Conservation (phyloP, 2,797 vertebrate genomes). For the Strix occidentalis region DNA sequence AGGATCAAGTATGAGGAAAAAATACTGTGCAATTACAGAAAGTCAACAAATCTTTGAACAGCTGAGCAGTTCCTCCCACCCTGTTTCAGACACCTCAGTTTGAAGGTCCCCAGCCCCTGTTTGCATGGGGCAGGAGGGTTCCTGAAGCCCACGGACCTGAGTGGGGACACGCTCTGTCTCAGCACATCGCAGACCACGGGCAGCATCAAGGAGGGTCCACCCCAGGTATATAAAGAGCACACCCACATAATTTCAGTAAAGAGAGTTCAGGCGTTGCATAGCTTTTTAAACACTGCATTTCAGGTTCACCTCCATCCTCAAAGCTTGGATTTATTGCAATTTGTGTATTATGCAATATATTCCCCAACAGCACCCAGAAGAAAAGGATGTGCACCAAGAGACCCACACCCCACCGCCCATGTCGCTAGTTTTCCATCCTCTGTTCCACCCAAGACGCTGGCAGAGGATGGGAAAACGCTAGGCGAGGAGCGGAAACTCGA, state of each 20-base stretch:
- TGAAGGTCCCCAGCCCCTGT: neutral
- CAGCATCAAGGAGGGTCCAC: neutral
- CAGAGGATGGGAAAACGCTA: neutral
- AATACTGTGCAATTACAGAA: neutral
- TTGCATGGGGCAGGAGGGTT: neutral
- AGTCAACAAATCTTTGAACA: neutral
- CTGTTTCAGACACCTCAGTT: neutral
- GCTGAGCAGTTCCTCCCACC: neutral
- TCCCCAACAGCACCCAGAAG: neutral
- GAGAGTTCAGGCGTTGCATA: neutral
- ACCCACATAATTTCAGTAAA: neutral
- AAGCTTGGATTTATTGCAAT: neutral
- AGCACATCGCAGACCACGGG: rapidly evolving
- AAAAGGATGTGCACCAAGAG: neutral
- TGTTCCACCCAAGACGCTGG: neutral
- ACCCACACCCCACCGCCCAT: neutral
- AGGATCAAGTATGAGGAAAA: neutral
- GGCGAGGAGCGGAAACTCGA: neutral
- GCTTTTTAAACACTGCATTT: neutral
- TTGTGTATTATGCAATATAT: neutral
- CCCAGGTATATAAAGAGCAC: neutral
- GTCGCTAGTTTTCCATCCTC: neutral
- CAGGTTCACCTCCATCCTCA: neutral
- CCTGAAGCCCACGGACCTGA: neutral
- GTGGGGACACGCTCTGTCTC: neutral